A percentile compares a stretch with the other conserved stretches of the same genome.
These are phyloP conservation scores for Notothenia coriiceps DNA, from an alignment of 2,113 vertebrate species.

Conservation along the genomic window DNA sequence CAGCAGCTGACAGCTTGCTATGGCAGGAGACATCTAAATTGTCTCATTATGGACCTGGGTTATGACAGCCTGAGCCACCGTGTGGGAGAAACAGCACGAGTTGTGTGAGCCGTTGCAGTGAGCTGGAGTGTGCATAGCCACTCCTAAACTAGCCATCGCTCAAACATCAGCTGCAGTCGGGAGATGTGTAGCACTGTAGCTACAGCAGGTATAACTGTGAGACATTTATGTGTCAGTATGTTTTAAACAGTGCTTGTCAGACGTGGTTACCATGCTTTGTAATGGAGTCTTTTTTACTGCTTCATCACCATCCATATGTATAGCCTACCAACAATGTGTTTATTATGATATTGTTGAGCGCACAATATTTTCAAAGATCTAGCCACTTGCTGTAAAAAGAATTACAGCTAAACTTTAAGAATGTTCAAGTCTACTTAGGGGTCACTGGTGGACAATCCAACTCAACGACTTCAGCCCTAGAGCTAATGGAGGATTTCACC, in stretches of 20 bases:
- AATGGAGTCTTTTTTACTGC: too few relatives aligned
- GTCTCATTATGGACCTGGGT: slow-evolving; percentile 80
- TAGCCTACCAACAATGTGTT: too few relatives aligned
- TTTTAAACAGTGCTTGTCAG: slow-evolving; percentile 5
- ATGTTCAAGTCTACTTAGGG: too few relatives aligned
- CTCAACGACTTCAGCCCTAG: too few relatives aligned
- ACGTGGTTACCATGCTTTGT: neutral
- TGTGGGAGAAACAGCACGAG: slow-evolving; percentile 55
- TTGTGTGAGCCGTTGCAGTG: slow-evolving; percentile 59
- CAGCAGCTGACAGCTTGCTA: slow-evolving; percentile 71
- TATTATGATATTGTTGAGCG: too few relatives aligned
- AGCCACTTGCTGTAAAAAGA: too few relatives aligned
- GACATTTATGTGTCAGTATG: slow-evolving; percentile 33
- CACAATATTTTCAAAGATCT: too few relatives aligned
- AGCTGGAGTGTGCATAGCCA: slow-evolving; percentile 9
- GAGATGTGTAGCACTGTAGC: slow-evolving; percentile 14
- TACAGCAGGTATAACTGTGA: slow-evolving; percentile 44
- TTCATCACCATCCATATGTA: too few relatives aligned
- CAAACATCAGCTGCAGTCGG: slow-evolving; percentile 39
- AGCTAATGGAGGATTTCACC: neutral
- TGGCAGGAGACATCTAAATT: slow-evolving; percentile 82
- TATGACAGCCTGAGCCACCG: slow-evolving; percentile 73
- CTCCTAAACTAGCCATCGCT: slow-evolving; percentile 40
- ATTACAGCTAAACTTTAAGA: too few relatives aligned
- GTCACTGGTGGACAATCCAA: too few relatives aligned